These are phyloP conservation scores for Stegophylla sp. DNA, from an alignment of 2,888 invertebrate species.

Conservation along the genomic window DNA sequence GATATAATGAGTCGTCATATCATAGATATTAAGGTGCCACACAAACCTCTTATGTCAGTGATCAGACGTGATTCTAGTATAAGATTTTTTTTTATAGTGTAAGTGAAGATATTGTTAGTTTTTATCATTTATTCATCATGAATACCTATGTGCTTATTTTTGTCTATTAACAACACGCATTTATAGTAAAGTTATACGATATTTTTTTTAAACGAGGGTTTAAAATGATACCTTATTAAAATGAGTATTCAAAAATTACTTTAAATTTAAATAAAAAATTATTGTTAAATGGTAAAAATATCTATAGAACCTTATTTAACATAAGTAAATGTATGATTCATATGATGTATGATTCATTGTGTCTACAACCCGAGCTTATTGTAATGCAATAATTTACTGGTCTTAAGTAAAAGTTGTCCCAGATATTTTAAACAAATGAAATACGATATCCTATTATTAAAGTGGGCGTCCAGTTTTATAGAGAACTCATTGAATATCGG, in stretches of 20 bases:
- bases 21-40: not conserved
- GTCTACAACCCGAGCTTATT: not conserved
- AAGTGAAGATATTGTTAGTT: not conserved
- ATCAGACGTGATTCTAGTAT: not conserved
- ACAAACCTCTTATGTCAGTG: not conserved
- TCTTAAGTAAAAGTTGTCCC: constrained; percentile 56
- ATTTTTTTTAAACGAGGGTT: no score
- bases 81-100: not conserved
- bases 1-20: constrained; percentile 3
- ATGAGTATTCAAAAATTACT: no score
- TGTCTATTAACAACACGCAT: not conserved
- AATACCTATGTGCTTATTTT: not conserved
- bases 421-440: constrained; percentile 33
- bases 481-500: constrained; percentile 16
- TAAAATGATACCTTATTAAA: no score
- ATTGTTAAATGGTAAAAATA: no score
- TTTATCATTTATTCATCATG: not conserved
- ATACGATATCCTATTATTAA: constrained; percentile 32
- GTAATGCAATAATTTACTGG: constrained; percentile 40
- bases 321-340: not conserved
- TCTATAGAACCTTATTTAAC: not conserved
- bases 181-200: not conserved
- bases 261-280: no score
- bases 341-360: constrained; percentile 9
- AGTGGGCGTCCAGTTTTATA: constrained; percentile 35